Conservation (phyloP, 2,113 vertebrate genomes). For the Nothoprocta perdicaria region DNA sequence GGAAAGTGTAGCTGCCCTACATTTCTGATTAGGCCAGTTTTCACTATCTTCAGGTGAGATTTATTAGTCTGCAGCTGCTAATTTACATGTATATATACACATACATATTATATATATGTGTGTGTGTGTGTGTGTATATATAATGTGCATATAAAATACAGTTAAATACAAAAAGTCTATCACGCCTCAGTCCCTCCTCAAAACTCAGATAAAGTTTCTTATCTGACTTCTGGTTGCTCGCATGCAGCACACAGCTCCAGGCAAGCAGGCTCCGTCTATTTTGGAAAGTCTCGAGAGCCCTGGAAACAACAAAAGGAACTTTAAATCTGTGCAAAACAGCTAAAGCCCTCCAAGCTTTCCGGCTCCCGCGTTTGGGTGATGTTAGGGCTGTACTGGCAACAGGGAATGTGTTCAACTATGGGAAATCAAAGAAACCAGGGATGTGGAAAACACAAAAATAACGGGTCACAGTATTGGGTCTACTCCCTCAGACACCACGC, state of each 20-base stretch:
- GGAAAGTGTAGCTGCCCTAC: constrained; percentile 42
- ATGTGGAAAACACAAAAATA: too few relatives aligned
- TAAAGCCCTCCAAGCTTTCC: background rate
- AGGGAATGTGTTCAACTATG: too few relatives aligned
- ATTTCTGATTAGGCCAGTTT: constrained; percentile 24
- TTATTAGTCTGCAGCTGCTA: background rate
- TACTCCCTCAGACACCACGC: too few relatives aligned
- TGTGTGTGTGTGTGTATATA: too few relatives aligned
- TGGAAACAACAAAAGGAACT: background rate
- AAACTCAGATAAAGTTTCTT: background rate
- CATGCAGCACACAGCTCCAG: background rate
- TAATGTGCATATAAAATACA: background rate
- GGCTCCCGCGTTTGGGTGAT: background rate
- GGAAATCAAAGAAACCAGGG: too few relatives aligned
- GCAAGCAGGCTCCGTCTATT: background rate
- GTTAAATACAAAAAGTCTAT: background rate
- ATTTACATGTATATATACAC: background rate
- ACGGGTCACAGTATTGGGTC: too few relatives aligned
- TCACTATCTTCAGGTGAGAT: background rate
- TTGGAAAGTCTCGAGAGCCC: background rate
- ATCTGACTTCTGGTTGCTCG: background rate
- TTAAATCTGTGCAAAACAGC: background rate
- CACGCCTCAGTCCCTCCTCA: background rate
- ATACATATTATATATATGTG: too few relatives aligned
- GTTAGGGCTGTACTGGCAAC: background rate